Evolutionary conservation across 2,888 invertebrate genomes (phyloP).

Genomic region (Prosopocoilus inquinatus): DNA sequence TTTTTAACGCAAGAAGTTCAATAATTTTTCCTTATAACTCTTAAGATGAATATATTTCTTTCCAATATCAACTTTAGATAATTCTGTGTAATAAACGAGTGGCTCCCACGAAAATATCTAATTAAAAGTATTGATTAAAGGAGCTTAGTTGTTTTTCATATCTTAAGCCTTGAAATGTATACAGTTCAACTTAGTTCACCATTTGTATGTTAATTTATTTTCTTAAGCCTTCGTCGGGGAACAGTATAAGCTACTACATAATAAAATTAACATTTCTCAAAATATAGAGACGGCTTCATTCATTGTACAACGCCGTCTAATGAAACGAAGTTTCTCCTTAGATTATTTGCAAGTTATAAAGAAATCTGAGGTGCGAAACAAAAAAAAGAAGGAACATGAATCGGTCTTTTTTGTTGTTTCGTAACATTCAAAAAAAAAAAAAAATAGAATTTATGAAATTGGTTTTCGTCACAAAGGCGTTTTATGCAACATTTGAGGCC

Average conservation of each 20-base stretch:
- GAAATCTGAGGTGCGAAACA: background rate
- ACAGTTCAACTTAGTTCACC: constrained; percentile 16
- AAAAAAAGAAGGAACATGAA: background rate
- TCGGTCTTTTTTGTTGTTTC: too few species aligned
- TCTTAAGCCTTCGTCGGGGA: constrained; percentile 15
- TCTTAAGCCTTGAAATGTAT: constrained; percentile 15
- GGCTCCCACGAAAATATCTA: background rate
- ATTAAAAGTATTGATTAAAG: constrained; percentile 12
- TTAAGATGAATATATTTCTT: too few species aligned
- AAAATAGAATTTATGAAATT: background rate
- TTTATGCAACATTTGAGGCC: background rate
- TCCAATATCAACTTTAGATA: too few species aligned
- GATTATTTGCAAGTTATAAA: background rate
- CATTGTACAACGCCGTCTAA: background rate
- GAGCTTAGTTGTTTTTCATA: constrained; percentile 18
- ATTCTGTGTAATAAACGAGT: too few species aligned
- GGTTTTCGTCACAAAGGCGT: background rate
- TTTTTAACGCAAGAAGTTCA: too few species aligned
- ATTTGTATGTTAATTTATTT: constrained; percentile 22
- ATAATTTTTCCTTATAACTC: too few species aligned
- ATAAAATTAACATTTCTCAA: constrained; percentile 19
- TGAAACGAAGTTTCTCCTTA: background rate
- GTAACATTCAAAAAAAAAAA: too few species aligned
- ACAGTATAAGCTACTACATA: constrained; percentile 19
- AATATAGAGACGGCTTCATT: constrained; percentile 6